Evolutionary conservation across 2,888 invertebrate genomes (phyloP), one percentile per base, ranked within the genome.

Genomic region (Macaria liturata): DNA sequence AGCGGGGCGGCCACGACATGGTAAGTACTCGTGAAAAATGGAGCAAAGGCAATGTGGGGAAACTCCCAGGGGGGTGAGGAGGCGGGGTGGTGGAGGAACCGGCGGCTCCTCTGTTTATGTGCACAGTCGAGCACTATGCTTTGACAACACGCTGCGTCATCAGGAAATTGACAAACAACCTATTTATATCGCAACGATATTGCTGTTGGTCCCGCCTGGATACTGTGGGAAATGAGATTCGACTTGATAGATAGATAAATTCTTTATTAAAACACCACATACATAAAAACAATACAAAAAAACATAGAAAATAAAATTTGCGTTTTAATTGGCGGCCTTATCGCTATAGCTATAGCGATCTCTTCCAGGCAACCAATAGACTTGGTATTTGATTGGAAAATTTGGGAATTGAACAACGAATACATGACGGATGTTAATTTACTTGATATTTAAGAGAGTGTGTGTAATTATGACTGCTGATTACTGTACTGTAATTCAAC

Each of bases 111-210:
- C 81, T 84, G 86, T 86, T 88, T 88, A 87, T 86, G 81, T 85
- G 83, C 80, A 84, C 80, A 80, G 75, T 72, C 79, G 74, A 79
- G 75, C 80, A 75, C 73, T 80, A 78, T 76, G 80, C 82, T 84
- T 76, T 80, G 81, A 83, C 80, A 85, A 76, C 75, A 70, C 69
- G 82, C 85, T 83, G 80, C 80, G 86, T 86, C 86, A 88, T 84
- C 81, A 77, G 74, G 69, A 86, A 83, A 85, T 85, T 83, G 82
- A 84, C 83, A 85, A 87, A 87, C 80, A 86, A 80, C 76, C 71
- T 76, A 74, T 52, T 77, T 80, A 78, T 76, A 71, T 31, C 71
- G 63, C 56, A 67, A 65, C 54, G 59, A 57, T 56, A 59, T 49
- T 50, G 49, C 50, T 46, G 32, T 46, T 47, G 42, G 43, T 37